A percentile compares a stretch with the other conserved stretches of the same genome.
Conservation (phyloP, 1,140 invertebrate genomes). For the Venustaconcha ellipsiformis region DNA sequence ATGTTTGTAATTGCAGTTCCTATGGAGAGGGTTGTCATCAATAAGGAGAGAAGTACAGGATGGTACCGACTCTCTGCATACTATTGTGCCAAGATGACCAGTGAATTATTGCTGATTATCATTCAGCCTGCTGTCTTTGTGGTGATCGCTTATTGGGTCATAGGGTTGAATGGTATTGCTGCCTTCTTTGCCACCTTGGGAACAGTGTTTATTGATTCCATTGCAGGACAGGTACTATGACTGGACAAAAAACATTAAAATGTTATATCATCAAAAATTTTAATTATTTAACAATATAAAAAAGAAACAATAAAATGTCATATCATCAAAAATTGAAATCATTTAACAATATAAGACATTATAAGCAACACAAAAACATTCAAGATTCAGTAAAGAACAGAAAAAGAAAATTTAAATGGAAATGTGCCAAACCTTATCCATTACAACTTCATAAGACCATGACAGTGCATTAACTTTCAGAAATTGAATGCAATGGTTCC, state of each 20-base stretch:
- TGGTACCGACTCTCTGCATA: constrained; percentile 87
- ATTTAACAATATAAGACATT: too few relatives aligned
- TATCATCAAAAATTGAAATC: too few relatives aligned
- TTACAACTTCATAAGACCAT: neutral
- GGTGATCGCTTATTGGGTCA: constrained; percentile 83
- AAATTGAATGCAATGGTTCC: too few relatives aligned
- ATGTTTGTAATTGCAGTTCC: constrained; percentile 75
- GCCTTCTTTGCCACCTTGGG: constrained; percentile 79
- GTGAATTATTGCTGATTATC: constrained; percentile 83
- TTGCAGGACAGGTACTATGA: constrained; percentile 79
- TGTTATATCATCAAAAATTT: too few relatives aligned
- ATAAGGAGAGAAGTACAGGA: constrained; percentile 85
- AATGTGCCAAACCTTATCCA: neutral
- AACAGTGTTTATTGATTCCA: constrained; percentile 81
- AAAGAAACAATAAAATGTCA: too few relatives aligned
- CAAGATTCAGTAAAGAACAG: neutral
- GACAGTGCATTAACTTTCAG: too few relatives aligned
- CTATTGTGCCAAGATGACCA: constrained; percentile 88
- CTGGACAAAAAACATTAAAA: too few relatives aligned
- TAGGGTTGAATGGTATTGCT: constrained; percentile 72
- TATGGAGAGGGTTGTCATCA: constrained; percentile 84
- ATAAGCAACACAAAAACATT: too few relatives aligned
- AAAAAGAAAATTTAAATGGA: neutral
- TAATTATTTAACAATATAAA: too few relatives aligned
- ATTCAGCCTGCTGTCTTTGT: constrained; percentile 76